Conservation (phyloP, 2,797 vertebrate genomes). For the Bryconaethiops microstoma region DNA sequence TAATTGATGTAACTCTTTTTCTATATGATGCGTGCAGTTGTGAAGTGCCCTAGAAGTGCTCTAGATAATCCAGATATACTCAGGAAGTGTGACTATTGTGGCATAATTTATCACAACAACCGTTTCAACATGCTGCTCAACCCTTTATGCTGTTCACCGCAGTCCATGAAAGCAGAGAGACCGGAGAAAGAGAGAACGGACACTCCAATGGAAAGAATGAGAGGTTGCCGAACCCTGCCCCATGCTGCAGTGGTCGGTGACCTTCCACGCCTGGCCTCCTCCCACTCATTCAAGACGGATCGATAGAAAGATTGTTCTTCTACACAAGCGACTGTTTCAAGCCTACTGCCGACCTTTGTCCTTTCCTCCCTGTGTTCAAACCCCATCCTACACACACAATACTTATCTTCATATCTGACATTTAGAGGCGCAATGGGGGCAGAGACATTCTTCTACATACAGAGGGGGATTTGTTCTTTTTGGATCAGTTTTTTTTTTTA, state of each 20-base stretch:
- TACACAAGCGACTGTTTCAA: constrained; percentile 58
- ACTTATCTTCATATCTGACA: constrained; percentile 58
- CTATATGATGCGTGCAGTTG: background rate
- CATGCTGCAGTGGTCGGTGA: constrained; percentile 31
- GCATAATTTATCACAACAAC: background rate
- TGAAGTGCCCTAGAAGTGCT: background rate
- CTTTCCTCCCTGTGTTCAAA: constrained; percentile 30
- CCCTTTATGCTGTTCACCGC: constrained; percentile 7
- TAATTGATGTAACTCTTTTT: no score
- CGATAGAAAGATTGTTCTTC: constrained; percentile 58
- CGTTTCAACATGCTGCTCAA: background rate
- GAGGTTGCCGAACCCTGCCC: constrained; percentile 41
- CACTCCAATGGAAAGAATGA: constrained; percentile 50
- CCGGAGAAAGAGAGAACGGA: background rate
- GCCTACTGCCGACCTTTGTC: constrained; percentile 48
- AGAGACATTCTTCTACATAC: constrained; percentile 24
- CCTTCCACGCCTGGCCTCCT: constrained; percentile 32
- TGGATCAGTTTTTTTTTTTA: background rate
- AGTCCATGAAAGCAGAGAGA: background rate
- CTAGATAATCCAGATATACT: background rate
- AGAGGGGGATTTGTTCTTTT: constrained; percentile 39
- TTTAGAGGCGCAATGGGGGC: constrained; percentile 33
- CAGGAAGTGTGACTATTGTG: background rate
- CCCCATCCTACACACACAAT: constrained; percentile 42
- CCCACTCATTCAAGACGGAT: constrained; percentile 41